A percentile compares a stretch with the other conserved stretches of the same genome.
phyloP scores from a whole-genome alignment of 2,797 vertebrate species.

The Pseudotriccus pelzelni region DNA sequence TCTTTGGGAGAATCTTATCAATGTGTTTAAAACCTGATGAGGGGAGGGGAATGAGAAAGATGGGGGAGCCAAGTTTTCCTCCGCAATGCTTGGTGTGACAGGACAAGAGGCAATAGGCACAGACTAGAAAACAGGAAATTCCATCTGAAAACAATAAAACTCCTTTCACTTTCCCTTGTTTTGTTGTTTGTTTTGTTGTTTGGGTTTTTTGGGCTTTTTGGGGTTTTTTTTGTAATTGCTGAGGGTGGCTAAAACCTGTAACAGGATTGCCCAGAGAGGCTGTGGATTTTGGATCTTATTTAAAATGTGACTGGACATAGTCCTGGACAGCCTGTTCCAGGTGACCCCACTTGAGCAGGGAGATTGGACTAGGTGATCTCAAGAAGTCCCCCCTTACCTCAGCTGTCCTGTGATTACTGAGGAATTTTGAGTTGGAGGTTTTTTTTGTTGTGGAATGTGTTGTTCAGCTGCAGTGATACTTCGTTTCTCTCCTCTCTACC shows the following conservation, averaged over 20 bases:
- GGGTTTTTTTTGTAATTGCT: background rate
- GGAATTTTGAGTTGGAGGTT: background rate
- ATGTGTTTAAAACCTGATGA: background rate
- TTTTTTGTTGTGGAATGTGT: background rate
- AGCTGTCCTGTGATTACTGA: background rate
- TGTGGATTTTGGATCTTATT: background rate
- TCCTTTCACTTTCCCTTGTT: background rate
- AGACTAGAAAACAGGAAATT: background rate
- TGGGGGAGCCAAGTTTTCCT: background rate
- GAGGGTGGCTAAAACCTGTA: background rate
- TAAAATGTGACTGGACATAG: background rate
- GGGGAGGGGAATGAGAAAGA: background rate
- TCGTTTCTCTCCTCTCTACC: background rate
- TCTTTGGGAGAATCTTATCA: background rate
- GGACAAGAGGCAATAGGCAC: background rate
- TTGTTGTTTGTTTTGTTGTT: too few relatives aligned
- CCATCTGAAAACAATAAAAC: background rate
- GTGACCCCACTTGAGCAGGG: background rate
- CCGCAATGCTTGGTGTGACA: background rate
- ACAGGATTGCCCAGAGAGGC: background rate
- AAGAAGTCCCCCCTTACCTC: background rate
- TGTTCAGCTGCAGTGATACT: background rate
- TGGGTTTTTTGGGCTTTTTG: background rate
- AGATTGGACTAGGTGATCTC: background rate
- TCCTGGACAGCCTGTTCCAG: background rate